A percentile compares a stretch with the other conserved stretches of the same genome.
These are phyloP conservation scores for Variabilichromis moorii DNA, from an alignment of 2,113 vertebrate genomes.

Conservation along the genomic window DNA sequence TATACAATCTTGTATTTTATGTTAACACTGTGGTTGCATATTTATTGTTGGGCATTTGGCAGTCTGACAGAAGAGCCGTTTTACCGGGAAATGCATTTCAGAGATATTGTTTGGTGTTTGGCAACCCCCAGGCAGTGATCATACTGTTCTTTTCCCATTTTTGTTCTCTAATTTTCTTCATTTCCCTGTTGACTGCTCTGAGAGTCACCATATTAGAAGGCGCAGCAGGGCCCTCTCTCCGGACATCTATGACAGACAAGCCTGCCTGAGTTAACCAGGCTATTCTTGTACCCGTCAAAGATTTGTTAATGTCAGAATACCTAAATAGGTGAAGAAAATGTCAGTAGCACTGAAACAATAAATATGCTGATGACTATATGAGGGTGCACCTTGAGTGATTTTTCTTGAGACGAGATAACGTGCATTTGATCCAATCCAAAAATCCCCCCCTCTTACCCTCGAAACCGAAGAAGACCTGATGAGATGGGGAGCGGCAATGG, in stretches of 20 bases:
- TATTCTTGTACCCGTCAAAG: slow-evolving; percentile 11
- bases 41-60: neutral
- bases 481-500: slow-evolving; percentile 40
- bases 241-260: slow-evolving; percentile 2
- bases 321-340: slow-evolving; percentile 46
- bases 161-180: neutral
- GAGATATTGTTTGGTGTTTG: neutral
- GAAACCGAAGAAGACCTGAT: slow-evolving; percentile 35
- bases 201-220: neutral
- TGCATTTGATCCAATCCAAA: slow-evolving; percentile 42
- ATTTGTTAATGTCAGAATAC: slow-evolving; percentile 38
- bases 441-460: neutral
- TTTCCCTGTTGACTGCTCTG: neutral
- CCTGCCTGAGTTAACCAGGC: neutral
- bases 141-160: neutral
- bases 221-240: neutral
- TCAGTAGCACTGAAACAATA: slow-evolving; percentile 47
- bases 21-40: neutral
- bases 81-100: neutral
- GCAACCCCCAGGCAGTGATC: neutral
- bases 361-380: slow-evolving; percentile 55
- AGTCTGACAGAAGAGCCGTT: neutral
- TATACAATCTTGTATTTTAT: neutral
- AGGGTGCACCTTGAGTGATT: slow-evolving; percentile 38
- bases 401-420: slow-evolving; percentile 18